Evolutionary conservation across 2,888 invertebrate genomes (phyloP).

Genomic region (Xanthostigma xanthostigma): DNA sequence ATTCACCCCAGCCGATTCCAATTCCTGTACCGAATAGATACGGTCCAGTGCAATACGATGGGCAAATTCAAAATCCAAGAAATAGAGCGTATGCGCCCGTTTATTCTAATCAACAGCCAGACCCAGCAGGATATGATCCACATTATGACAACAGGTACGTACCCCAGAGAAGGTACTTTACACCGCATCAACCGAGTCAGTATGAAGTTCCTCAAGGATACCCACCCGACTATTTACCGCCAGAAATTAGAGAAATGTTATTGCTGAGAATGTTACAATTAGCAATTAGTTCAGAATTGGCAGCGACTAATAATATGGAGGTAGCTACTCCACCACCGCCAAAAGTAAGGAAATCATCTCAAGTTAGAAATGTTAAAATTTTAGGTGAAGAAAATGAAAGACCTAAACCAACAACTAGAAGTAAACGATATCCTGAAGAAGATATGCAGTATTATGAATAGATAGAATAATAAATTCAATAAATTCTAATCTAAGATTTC

Average conservation of each 20-base stretch:
- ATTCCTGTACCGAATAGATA: conserved; percentile 12
- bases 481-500: background rate
- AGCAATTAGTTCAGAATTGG: conserved; percentile 42
- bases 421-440: conserved; percentile 22
- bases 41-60: conserved; percentile 17
- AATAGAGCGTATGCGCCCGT: background rate
- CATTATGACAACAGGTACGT: conserved; percentile 22
- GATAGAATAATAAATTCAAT: background rate
- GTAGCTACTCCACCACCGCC: conserved; percentile 32
- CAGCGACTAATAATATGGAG: conserved; percentile 16
- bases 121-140: conserved; percentile 20
- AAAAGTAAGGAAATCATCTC: conserved; percentile 23
- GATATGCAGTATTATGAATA: conserved; percentile 11
- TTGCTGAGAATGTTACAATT: conserved; percentile 55
- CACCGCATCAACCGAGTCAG: conserved; percentile 20
- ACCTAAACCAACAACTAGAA: conserved; percentile 26
- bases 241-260: conserved; percentile 54
- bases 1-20: conserved; percentile 20
- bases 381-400: conserved; percentile 43
- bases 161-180: too few species aligned
- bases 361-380: conserved; percentile 56
- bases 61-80: conserved; percentile 19
- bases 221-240: conserved; percentile 38
- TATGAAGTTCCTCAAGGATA: conserved; percentile 11
- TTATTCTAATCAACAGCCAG: background rate